These are phyloP conservation scores for Cebus imitator DNA, from an alignment of 2,113 vertebrate genomes.

Conservation along the genomic window DNA sequence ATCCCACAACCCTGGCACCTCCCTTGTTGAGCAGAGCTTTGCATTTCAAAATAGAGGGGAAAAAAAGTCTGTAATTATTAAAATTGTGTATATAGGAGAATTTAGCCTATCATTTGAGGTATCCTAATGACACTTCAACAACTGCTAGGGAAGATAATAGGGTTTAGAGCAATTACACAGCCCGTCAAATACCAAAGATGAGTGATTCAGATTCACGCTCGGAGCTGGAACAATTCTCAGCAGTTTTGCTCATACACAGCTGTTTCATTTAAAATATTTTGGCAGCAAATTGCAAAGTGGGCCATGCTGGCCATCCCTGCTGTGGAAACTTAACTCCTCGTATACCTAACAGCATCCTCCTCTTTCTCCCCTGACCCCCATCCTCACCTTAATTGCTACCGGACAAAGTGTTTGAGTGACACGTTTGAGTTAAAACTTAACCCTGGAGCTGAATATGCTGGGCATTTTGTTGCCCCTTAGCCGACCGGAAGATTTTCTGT, in stretches of 20 bases:
- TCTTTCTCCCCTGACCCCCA: background rate
- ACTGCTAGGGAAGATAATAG: constrained; percentile 63
- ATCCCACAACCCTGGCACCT: background rate
- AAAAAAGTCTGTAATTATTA: constrained; percentile 41
- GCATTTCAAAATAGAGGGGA: background rate
- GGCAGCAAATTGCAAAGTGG: constrained; percentile 41
- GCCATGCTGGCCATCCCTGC: background rate
- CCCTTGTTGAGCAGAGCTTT: background rate
- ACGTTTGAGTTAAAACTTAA: background rate
- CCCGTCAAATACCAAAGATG: background rate
- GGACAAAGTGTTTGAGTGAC: background rate
- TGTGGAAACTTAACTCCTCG: constrained; percentile 58
- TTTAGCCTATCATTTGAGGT: constrained; percentile 68
- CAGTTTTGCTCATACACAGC: constrained; percentile 50
- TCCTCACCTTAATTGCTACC: background rate
- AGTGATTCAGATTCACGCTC: constrained; percentile 46
- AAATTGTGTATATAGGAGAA: constrained; percentile 60
- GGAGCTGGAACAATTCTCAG: background rate
- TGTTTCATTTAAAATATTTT: constrained; percentile 72
- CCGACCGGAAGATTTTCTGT: background rate
- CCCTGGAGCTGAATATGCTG: background rate
- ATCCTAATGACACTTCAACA: constrained; percentile 69
- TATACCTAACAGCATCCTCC: rapidly evolving
- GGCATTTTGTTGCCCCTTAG: background rate
- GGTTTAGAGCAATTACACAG: constrained; percentile 57